Evolutionary conservation across 2,113 vertebrate species (phyloP).

Genomic region (Mola mola): DNA sequence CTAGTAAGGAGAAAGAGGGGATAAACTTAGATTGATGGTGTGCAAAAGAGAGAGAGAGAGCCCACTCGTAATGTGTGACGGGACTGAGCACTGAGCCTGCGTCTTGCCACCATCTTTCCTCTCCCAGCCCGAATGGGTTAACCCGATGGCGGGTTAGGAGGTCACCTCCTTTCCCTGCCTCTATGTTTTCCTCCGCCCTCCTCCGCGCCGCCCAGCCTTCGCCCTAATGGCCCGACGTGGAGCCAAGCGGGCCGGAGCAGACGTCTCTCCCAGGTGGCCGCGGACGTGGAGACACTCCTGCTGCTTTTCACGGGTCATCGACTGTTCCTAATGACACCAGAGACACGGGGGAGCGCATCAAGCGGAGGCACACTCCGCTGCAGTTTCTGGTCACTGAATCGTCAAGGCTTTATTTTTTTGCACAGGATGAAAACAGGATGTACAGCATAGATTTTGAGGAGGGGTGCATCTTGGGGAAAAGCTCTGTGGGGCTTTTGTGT

Average conservation of each 20-base stretch:
- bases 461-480: slow-evolving; percentile 20
- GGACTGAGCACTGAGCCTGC: slow-evolving; percentile 18
- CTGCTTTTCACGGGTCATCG: slow-evolving; percentile 79
- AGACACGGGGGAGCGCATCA: slow-evolving; percentile 68
- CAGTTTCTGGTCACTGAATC: slow-evolving; percentile 79
- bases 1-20: slow-evolving; percentile 60
- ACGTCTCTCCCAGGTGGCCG: slow-evolving; percentile 68
- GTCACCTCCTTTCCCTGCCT: slow-evolving; percentile 44
- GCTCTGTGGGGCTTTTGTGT: slow-evolving; percentile 15
- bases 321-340: slow-evolving; percentile 71
- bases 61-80: slow-evolving; percentile 47
- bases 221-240: slow-evolving; percentile 48
- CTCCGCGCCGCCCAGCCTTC: slow-evolving; percentile 26
- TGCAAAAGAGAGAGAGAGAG: slow-evolving; percentile 45
- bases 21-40: slow-evolving; percentile 69
- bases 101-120: slow-evolving; percentile 36
- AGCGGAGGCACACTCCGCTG: slow-evolving; percentile 69
- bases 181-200: slow-evolving; percentile 20
- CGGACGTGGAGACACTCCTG: slow-evolving; percentile 59
- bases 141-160: slow-evolving; percentile 41
- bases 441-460: slow-evolving; percentile 42
- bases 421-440: slow-evolving; percentile 71
- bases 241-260: slow-evolving; percentile 40
- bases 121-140: slow-evolving; percentile 26
- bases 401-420: slow-evolving; percentile 71